Evolutionary conservation across 2,888 invertebrate species (phyloP), one percentile per base, ranked within the genome.

Genomic region (Malthinus flaveolus): DNA sequence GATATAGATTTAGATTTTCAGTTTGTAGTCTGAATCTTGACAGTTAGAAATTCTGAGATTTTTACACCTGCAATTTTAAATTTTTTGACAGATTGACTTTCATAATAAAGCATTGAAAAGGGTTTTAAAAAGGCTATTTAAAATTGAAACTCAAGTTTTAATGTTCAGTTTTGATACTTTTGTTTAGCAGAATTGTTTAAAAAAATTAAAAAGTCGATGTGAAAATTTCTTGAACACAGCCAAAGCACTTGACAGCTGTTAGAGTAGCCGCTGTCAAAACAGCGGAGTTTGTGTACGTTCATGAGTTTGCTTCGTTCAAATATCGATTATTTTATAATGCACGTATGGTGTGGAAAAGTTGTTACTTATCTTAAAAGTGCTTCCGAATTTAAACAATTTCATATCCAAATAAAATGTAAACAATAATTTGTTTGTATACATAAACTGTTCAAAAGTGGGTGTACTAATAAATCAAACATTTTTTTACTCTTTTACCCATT

Each of bases 291-390:
- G 68, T 66, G 65, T 66, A 60, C 65, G 64, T 64, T 59, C 48
- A 60, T 60, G 56, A 64, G 65, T 59, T 53, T 56, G 56, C 51
- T 57, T 51, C 60, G 66, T 68, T 67, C 66, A 66, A 66, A 66
- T 69, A 69, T 69, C 67, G 69, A 69, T 69, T 67, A 66, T 69
- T 65, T 58, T 55, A 59, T 61, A 57, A 65, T 60, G 64, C 61
- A 63, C 59, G 64, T 64, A 59, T 55, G 62, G 61, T 56, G 56
- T 49, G 49, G 52, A 58, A 42, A 42, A 15, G 15, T 51, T 58
- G 47, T 36, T 52, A 49, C 32, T 50, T 37, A 36, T 49, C 39
- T 13, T 45, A 33, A 32, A n/a, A 42, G 51, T 49, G 49, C 52
- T 34, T 45, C 13, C 13, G 13, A 47, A 34, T 47, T 42, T 23